These are phyloP conservation scores for Sinodicranocentrus sp. DNA, from an alignment of 2,888 invertebrate genomes.

Conservation along the genomic window DNA sequence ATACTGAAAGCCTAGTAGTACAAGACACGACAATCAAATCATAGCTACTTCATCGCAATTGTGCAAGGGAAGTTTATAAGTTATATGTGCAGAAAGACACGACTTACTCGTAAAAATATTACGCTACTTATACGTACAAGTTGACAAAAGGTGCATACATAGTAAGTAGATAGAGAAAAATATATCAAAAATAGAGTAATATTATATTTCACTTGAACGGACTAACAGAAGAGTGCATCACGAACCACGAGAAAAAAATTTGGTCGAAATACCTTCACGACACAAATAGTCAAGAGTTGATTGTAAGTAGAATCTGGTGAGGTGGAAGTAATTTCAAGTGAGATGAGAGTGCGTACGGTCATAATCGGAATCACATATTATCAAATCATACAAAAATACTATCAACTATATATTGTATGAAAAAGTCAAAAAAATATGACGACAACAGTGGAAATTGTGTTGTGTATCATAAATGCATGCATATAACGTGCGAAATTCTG, in stretches of 20 bases:
- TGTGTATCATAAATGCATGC: no score
- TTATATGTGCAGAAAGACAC: conserved; percentile 56
- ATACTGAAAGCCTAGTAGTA: conserved; percentile 55
- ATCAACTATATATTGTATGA: no score
- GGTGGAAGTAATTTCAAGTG: neutral
- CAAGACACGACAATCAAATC: conserved; percentile 51
- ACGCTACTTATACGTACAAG: conserved; percentile 36
- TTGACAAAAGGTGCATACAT: neutral
- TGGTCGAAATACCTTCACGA: neutral
- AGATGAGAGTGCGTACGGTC: neutral
- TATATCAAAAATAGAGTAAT: neutral
- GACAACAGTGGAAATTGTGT: no score
- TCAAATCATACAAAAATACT: no score
- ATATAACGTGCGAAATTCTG: neutral
- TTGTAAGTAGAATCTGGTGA: conserved; percentile 18
- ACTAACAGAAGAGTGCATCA: conserved; percentile 55
- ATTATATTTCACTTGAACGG: no score
- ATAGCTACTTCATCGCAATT: conserved; percentile 42
- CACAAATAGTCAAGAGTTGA: conserved; percentile 16
- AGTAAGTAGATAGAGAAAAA: neutral
- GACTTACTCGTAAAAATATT: conserved; percentile 21
- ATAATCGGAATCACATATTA: no score
- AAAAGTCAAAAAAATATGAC: no score
- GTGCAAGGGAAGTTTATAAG: conserved; percentile 53
- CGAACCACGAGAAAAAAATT: conserved; percentile 65